Evolutionary conservation across 2,797 vertebrate species (phyloP).

Genomic region (Octomys mimax): DNA sequence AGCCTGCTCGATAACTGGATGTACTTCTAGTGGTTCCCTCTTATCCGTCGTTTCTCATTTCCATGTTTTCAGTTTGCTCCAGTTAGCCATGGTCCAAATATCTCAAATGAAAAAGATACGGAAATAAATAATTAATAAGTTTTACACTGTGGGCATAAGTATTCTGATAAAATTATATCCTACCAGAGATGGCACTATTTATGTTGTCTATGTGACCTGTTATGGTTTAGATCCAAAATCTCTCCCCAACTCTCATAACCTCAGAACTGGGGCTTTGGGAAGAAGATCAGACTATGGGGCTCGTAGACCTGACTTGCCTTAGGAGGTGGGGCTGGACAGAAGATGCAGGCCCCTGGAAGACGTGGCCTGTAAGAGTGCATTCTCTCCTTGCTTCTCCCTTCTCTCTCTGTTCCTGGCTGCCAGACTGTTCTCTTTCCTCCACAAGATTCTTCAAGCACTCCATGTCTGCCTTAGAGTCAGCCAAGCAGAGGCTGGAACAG

Average conservation of each 20-base stretch:
- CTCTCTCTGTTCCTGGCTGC: not conserved
- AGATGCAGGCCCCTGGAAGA: not conserved
- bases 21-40: too few species aligned
- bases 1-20: not conserved
- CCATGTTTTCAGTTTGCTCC: not conserved
- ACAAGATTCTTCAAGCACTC: not conserved
- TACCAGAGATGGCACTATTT: not conserved
- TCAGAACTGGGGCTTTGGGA: not conserved
- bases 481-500: not conserved
- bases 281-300: not conserved
- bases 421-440: not conserved
- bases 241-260: not conserved
- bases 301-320: not conserved
- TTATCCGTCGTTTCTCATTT: not conserved
- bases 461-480: too few species aligned
- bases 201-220: not conserved
- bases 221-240: not conserved
- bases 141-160: not conserved
- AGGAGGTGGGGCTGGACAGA: not conserved
- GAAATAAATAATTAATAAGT: not conserved
- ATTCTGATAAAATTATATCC: not conserved
- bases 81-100: not conserved
- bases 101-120: not conserved
- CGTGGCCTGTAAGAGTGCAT: not conserved
- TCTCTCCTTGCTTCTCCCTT: not conserved